Base-by-base conservation (phyloP, 2,888 invertebrate genomes). In the Macrosoma leucophasiata region DNA sequence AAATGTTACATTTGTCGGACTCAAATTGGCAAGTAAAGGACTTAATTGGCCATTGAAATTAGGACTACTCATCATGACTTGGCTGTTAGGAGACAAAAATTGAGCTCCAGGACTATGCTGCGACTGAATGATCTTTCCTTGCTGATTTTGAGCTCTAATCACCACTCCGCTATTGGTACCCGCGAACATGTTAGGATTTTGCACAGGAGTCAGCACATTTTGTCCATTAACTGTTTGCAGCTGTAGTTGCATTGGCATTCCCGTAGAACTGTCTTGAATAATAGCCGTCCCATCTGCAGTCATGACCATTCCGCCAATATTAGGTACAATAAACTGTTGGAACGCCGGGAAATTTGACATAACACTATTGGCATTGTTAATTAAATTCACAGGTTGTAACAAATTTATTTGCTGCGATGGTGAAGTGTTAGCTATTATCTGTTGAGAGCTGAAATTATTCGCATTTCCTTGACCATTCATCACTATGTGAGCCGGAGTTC, bases 321-420 rank as follows among this genome's bases (percentile, higher is more conserved):
- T 93, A 7, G 94, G 94, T 34, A 94, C 90, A 31, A 94, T 89
- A 52, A 94, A 90, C 58, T 94, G 94, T 61, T 94, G 94, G 50
- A 92, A 91, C 0, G 91, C 89, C 0, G 91, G 91, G 61, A 92
- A 91, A 60, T 92, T 92, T 29, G 91, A 90, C 46, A 92, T 89
- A 37, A 91, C 88, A 3, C 89, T 88, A 18, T 89, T 86, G 0
- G 89, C 79, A 28, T 89, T 88, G 33, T 92, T 93, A 39, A 93
- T 87, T 43, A 94, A 75, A 75, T 94, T 94, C 17, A 94, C 91
- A 0, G 94, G 94, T 62, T 94, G 94, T 2, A 92, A 70, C 23
- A 94, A 76, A 65, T 93, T 91, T 17, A 91, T 92, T 60, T 92
- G 86, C 46, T 86, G 87, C 12, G 85, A 77, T 17, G 81, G 81